These are phyloP conservation scores for Cylindroiulus punctatus DNA, from an alignment of 2,888 invertebrate genomes.

Conservation along the genomic window DNA sequence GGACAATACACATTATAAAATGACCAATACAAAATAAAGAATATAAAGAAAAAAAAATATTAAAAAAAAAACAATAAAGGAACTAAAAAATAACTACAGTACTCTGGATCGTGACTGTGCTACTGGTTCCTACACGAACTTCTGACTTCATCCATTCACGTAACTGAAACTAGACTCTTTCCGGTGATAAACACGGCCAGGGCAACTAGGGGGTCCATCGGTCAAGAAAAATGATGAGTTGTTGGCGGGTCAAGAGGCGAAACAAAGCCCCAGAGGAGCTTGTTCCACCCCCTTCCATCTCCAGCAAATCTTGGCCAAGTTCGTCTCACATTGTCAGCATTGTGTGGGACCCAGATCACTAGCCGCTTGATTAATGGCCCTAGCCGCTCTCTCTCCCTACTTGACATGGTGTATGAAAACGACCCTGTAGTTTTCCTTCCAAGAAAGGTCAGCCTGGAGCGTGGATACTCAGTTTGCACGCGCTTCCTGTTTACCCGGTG, in stretches of 20 bases:
- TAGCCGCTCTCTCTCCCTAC: not conserved
- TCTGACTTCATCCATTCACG: not conserved
- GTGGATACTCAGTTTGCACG: not conserved
- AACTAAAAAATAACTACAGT: too few relatives aligned
- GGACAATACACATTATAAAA: too few relatives aligned
- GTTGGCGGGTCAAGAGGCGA: constrained; percentile 27
- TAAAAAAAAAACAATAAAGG: too few relatives aligned
- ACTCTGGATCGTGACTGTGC: not conserved
- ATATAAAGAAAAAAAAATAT: too few relatives aligned
- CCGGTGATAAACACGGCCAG: not conserved
- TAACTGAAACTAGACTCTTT: not conserved
- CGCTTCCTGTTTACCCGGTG: constrained; percentile 16
- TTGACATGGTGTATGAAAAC: not conserved
- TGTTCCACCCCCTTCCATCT: constrained; percentile 23
- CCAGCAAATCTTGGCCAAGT: not conserved
- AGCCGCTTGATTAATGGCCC: not conserved
- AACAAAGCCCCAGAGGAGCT: not conserved
- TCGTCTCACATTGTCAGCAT: not conserved
- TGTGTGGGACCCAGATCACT: constrained; percentile 18
- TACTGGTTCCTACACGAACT: not conserved
- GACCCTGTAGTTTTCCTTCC: not conserved
- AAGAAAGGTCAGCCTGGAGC: constrained; percentile 5
- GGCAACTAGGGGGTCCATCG: not conserved
- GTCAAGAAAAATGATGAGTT: constrained; percentile 26
- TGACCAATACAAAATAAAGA: too few relatives aligned